These are phyloP conservation scores for Sylvilagus bachmani DNA, from an alignment of 2,113 vertebrate genomes.

Conservation along the genomic window DNA sequence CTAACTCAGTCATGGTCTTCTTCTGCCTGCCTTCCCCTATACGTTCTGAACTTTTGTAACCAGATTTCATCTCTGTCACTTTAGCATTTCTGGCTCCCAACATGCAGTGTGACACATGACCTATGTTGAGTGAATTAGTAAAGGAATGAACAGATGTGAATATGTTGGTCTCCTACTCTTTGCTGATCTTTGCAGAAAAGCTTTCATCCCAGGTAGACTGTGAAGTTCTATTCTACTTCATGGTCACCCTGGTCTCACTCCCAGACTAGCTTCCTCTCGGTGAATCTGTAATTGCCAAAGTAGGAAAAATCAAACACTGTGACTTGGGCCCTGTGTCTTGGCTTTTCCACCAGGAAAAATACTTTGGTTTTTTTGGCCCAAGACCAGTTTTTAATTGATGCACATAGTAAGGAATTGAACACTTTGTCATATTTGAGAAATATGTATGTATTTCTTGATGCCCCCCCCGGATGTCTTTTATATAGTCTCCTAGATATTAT, in stretches of 20 bases:
- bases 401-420: background rate
- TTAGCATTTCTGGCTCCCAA: background rate
- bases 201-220: background rate
- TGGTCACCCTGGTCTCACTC: background rate
- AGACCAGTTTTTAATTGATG: background rate
- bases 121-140: background rate
- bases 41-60: background rate
- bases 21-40: background rate
- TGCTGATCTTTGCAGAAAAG: background rate
- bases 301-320: background rate
- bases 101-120: background rate
- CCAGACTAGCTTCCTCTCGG: background rate
- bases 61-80: background rate
- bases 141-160: background rate
- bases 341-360: background rate
- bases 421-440: background rate
- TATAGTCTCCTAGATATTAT: constrained; percentile 6
- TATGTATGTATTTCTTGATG: background rate
- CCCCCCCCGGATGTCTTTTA: background rate
- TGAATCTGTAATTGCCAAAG: background rate
- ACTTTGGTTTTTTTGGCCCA: background rate
- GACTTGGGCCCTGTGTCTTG: background rate
- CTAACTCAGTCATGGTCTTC: too few relatives aligned
- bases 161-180: background rate
- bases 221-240: fast-evolving